Evolutionary conservation across 1,140 invertebrate genomes (phyloP).

Genomic region (Phenacoccus solenopsis): DNA sequence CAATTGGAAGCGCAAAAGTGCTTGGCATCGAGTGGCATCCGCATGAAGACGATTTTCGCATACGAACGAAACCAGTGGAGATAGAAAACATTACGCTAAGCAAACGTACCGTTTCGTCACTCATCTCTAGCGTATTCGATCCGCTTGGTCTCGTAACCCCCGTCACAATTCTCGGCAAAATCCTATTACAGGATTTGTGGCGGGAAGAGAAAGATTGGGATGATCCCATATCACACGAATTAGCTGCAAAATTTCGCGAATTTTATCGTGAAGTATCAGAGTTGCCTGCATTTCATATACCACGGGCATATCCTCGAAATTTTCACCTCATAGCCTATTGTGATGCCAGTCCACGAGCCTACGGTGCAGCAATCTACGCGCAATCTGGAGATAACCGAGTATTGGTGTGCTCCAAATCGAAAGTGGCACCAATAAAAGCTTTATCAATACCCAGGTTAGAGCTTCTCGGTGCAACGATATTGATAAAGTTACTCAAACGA

Average conservation of each 20-base stretch:
- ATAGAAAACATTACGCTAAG: not conserved
- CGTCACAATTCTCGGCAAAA: conserved; percentile 25
- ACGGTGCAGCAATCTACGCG: conserved; percentile 28
- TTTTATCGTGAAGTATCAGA: not conserved
- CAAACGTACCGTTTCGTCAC: conserved; percentile 22
- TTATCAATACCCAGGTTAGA: conserved; percentile 30
- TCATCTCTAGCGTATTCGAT: conserved; percentile 28
- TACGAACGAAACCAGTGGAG: not conserved
- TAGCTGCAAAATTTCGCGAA: not conserved
- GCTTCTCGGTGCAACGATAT: conserved; percentile 29
- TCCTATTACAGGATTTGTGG: conserved; percentile 24
- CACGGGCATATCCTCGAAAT: not conserved
- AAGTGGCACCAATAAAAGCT: conserved; percentile 30
- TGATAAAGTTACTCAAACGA: conserved; percentile 25
- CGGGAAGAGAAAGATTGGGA: conserved; percentile 30
- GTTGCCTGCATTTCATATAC: not conserved
- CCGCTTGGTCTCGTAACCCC: conserved; percentile 28
- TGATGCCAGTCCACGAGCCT: conserved; percentile 29
- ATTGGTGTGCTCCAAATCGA: conserved; percentile 30
- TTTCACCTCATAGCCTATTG: conserved; percentile 27
- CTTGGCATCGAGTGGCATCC: not conserved
- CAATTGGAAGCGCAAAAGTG: not conserved
- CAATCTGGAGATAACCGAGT: not conserved
- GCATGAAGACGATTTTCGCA: not conserved
- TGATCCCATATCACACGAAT: conserved; percentile 26